A percentile compares a stretch with the other conserved stretches of the same genome.
Evolutionary conservation across 2,888 invertebrate species (phyloP).

Genomic region (Tuta absoluta): DNA sequence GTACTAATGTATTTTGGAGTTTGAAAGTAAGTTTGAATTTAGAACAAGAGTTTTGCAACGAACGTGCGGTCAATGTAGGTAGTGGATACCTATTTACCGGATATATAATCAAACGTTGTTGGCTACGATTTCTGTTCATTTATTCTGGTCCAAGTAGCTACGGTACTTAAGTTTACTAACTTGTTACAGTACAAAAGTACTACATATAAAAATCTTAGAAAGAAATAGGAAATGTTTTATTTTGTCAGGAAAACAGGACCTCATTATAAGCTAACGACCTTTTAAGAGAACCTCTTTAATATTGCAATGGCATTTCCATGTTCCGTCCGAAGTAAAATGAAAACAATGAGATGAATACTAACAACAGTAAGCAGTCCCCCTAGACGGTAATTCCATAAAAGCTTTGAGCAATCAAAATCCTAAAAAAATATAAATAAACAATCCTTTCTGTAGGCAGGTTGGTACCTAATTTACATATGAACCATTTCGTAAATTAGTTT

Average conservation of each 20-base stretch:
- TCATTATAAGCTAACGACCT: conserved; percentile 13
- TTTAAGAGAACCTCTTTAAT: conserved; percentile 13
- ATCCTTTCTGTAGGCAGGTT: conserved; percentile 19
- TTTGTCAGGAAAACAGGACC: not conserved
- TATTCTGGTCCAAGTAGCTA: no score
- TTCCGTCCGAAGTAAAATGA: conserved; percentile 5
- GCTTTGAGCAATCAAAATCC: conserved; percentile 31
- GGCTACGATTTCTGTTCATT: no score
- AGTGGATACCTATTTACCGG: no score
- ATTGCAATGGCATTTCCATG: conserved; percentile 15
- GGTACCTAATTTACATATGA: conserved; percentile 56
- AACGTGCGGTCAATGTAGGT: not conserved
- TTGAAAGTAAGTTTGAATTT: conserved; percentile 2
- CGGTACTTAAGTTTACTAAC: not conserved
- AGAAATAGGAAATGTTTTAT: not conserved
- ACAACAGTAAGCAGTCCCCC: conserved; percentile 20
- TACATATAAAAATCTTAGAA: not conserved
- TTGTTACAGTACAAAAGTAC: not conserved
- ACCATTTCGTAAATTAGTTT: conserved; percentile 63
- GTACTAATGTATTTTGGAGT: conserved; percentile 8
- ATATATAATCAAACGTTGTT: no score
- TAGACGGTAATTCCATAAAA: conserved; percentile 29
- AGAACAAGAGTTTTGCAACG: conserved; percentile 11
- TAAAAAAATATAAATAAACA: conserved; percentile 20
- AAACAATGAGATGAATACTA: conserved; percentile 20